These are phyloP conservation scores for Gobio occitaniae DNA, from an alignment of 2,797 vertebrate genomes.

Conservation along the genomic window DNA sequence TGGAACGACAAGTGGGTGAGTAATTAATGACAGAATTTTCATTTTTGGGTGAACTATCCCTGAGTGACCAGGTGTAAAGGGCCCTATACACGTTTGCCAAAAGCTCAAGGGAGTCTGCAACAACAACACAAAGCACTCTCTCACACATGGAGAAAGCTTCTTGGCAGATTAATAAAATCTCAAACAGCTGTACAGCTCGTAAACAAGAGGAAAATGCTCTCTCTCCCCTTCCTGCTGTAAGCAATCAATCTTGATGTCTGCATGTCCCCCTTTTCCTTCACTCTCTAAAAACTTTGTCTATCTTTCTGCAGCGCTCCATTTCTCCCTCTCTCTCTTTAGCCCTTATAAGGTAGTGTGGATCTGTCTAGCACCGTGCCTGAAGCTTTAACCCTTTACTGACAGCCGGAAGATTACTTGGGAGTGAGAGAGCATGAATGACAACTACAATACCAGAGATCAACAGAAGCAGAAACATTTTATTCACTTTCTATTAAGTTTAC, in stretches of 20 bases:
- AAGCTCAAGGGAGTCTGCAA: neutral
- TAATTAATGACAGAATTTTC: too few species aligned
- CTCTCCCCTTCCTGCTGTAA: conserved; percentile 43
- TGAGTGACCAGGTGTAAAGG: neutral
- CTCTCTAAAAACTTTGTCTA: conserved; percentile 49
- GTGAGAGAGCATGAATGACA: neutral
- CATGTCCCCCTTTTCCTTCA: conserved; percentile 57
- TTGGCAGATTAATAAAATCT: neutral
- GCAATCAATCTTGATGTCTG: conserved; percentile 56
- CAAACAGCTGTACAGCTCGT: neutral
- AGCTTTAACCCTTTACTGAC: conserved; percentile 70
- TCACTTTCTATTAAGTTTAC: neutral
- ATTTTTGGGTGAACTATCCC: too few species aligned
- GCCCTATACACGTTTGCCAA: neutral
- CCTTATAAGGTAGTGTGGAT: conserved; percentile 79
- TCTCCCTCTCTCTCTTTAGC: conserved; percentile 57
- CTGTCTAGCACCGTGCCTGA: conserved; percentile 63
- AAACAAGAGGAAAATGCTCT: neutral
- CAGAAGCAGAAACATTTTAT: neutral
- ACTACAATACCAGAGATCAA: neutral
- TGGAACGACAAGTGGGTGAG: too few species aligned
- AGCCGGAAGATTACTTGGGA: conserved; percentile 28
- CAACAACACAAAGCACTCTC: neutral
- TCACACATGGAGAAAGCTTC: neutral
- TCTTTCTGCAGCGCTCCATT: conserved; percentile 35